These are phyloP conservation scores for Trichonephila clavata DNA, from an alignment of 1,140 invertebrate species.

Conservation along the genomic window DNA sequence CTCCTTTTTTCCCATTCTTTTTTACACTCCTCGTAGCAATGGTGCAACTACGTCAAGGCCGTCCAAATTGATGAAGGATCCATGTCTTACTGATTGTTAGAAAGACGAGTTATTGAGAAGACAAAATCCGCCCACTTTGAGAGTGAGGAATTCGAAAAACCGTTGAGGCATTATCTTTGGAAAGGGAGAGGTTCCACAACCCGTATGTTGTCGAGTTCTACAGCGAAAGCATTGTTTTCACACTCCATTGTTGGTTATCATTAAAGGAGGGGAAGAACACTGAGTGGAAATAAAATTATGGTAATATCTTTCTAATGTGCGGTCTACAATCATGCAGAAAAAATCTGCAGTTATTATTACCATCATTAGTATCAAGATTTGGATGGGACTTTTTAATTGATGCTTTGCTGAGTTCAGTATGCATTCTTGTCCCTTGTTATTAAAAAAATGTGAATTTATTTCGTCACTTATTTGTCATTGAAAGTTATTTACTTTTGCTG, in stretches of 20 bases:
- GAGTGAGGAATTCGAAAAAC: slow-evolving; percentile 15
- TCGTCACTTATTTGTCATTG: too few species aligned
- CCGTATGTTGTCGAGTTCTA: background rate
- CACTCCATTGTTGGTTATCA: background rate
- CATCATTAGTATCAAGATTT: too few species aligned
- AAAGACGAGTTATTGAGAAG: background rate
- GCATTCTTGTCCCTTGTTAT: too few species aligned
- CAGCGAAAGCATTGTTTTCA: background rate
- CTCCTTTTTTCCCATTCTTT: background rate
- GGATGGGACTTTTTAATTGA: too few species aligned
- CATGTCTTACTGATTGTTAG: slow-evolving; percentile 7
- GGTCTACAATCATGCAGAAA: too few species aligned
- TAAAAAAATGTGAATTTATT: too few species aligned
- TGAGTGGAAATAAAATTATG: background rate
- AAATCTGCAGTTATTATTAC: too few species aligned
- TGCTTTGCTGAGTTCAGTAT: too few species aligned
- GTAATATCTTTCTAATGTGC: background rate
- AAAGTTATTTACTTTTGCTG: too few species aligned
- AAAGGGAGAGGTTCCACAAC: background rate
- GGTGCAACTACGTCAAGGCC: background rate
- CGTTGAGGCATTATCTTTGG: slow-evolving; percentile 18
- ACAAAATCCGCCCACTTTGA: background rate
- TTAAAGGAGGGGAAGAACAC: background rate
- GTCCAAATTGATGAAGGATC: slow-evolving; percentile 22
- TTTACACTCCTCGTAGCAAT: background rate